Base-by-base conservation (phyloP, 1,140 invertebrate species). In the Monomorium pharaonis region DNA sequence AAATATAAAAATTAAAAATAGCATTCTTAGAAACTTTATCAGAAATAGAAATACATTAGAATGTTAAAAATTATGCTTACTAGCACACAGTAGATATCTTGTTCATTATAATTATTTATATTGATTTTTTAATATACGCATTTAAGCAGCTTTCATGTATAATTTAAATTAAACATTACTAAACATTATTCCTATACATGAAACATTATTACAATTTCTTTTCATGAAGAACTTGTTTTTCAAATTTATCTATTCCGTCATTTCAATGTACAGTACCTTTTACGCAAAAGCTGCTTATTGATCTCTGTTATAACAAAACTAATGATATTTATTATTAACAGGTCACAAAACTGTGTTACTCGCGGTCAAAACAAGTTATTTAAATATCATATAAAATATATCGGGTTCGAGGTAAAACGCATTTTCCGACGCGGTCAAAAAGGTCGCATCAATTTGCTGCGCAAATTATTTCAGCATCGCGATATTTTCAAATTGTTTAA, bases 281-380 rank as follows among this genome's bases (percentile, higher is more conserved):
- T 37, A 54, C 21, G 6, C 21, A 69, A 42, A 80, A 80, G 21
- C 47, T 49, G 44, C 30, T 6, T 60, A 37, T 10, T 42, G 0
- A 2, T 37, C 2, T 80, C n/a, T 42, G 21, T 5, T 69, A 27
- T 69, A 54, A 67, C 7, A 69, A 67, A 27, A 80, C 21, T 69
- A 80, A 69, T 54, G 16, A 69, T 51, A 54, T 67, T 67, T 33
- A 56, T 80, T 80, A 67, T 80, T 80, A 69, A 69, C 33, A 69
- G 16, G 10, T 37, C 21, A 27, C n/a, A 4, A 5, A 54, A 49
- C 0, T 10, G 9, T 54, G 30, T 80, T 80, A 69, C 21, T 10
- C 21, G 10, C n/a, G 21, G 7, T 54, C 30, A 51, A 51, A 67
- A 51, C 21, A 54, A 67, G 16, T 37, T 33, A 69, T 69, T 69